phyloP scores from a whole-genome alignment of 1,140 invertebrate species.

The Teleogryllus occipitalis region DNA sequence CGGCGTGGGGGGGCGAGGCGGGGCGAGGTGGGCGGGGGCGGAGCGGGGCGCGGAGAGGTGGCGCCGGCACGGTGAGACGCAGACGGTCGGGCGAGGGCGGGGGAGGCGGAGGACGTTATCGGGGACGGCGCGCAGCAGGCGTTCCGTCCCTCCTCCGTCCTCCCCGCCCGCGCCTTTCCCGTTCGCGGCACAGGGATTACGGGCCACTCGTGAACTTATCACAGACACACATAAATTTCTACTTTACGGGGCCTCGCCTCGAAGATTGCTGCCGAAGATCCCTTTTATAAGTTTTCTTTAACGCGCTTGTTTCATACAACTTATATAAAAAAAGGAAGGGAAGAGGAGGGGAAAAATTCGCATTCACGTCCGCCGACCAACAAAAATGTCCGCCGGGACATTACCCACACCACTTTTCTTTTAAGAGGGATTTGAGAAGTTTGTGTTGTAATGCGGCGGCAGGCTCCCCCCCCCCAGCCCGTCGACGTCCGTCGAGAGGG shows the following conservation, averaged over 20 bases:
- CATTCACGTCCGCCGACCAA: background rate
- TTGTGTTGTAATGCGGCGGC: background rate
- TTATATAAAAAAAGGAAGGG: background rate
- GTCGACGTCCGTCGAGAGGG: too few species aligned
- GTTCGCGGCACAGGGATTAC: conserved; percentile 2
- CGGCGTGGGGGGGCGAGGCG: too few species aligned
- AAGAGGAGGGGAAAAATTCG: background rate
- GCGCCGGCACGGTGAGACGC: too few species aligned
- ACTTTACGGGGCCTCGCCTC: conserved; percentile 7
- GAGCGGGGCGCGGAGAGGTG: too few species aligned
- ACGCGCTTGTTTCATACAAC: conserved; percentile 3
- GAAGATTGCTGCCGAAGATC: conserved; percentile 2
- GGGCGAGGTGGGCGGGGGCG: too few species aligned
- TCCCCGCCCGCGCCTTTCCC: background rate
- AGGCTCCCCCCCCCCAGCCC: too few species aligned
- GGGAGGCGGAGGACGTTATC: background rate
- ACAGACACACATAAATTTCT: conserved; percentile 9
- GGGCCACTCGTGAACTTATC: conserved; percentile 12
- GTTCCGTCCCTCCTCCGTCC: background rate
- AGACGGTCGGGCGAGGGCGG: too few species aligned
- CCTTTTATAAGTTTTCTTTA: background rate
- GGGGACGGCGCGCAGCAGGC: background rate
- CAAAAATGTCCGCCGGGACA: conserved; percentile 1
- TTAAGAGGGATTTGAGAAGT: conserved; percentile 3
- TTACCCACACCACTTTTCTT: conserved; percentile 6